These are phyloP conservation scores for Drosophila kanapiae DNA, from an alignment of 1,140 invertebrate genomes.

Conservation along the genomic window DNA sequence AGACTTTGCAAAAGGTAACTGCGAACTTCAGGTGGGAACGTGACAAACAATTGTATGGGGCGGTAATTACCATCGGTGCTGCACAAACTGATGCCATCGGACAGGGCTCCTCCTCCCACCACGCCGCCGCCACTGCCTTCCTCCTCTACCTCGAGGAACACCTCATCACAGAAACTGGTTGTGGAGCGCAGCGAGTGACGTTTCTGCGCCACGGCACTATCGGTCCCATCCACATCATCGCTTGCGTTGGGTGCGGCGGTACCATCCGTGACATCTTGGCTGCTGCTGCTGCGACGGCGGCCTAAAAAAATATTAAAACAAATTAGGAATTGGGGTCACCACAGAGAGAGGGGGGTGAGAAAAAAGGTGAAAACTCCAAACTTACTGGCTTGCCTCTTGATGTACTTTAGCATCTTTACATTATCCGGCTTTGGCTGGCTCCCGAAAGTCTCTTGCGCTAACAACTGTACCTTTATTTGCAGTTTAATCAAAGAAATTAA, in stretches of 20 bases:
- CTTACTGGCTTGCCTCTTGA: conserved; percentile 82
- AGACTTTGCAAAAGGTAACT: background rate
- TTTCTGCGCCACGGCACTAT: conserved; percentile 54
- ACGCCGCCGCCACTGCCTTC: conserved; percentile 11
- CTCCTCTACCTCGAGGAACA: conserved; percentile 69
- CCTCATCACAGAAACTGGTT: conserved; percentile 83
- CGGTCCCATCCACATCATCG: conserved; percentile 57
- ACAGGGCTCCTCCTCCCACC: conserved; percentile 45
- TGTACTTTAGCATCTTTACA: conserved; percentile 81
- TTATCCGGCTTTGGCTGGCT: conserved; percentile 46
- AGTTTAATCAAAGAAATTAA: background rate
- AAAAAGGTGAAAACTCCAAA: conserved; percentile 20
- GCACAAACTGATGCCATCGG: conserved; percentile 64
- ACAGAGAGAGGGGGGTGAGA: background rate
- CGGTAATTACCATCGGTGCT: conserved; percentile 72
- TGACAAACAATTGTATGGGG: conserved; percentile 19
- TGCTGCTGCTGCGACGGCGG: conserved; percentile 64
- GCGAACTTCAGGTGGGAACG: conserved; percentile 15
- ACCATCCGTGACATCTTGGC: conserved; percentile 56
- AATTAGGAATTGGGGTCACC: conserved; percentile 37
- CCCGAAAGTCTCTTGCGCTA: background rate
- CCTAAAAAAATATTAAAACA: conserved; percentile 43
- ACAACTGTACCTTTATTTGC: conserved; percentile 13
- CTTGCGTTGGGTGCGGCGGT: conserved; percentile 25
- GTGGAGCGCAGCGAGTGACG: conserved; percentile 79